Conservation (phyloP, 2,797 vertebrate genomes). For the Ptychobarbus kaznakovi region DNA sequence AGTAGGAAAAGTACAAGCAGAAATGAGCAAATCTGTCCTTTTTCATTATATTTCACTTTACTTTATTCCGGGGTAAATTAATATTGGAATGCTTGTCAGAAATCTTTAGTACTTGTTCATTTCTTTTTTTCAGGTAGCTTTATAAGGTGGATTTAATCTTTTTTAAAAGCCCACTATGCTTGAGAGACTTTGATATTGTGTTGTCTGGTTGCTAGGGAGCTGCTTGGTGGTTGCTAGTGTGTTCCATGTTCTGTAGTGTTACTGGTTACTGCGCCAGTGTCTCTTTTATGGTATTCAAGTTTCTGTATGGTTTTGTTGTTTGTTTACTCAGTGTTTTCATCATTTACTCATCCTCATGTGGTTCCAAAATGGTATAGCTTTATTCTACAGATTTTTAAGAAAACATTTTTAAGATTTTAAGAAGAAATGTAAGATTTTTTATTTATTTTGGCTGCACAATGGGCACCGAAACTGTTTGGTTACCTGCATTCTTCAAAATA, state of each 20-base stretch:
- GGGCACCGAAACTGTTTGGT: not conserved
- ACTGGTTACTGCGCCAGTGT: not conserved
- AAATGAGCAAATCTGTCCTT: not conserved
- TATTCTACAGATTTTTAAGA: not conserved
- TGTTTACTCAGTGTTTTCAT: not conserved
- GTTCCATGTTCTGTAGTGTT: not conserved
- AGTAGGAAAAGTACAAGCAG: not conserved
- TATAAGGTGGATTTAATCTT: not conserved
- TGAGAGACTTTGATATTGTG: not conserved
- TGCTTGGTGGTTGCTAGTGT: not conserved
- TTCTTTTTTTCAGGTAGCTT: not conserved
- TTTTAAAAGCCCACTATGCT: not conserved
- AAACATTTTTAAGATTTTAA: no score
- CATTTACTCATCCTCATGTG: not conserved
- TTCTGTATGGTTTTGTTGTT: not conserved
- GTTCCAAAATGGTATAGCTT: not conserved
- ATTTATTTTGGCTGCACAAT: not conserved
- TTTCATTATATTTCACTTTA: slow-evolving; percentile 20
- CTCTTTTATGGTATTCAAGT: not conserved
- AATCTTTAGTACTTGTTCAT: not conserved
- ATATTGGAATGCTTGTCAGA: not conserved
- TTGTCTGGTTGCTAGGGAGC: not conserved
- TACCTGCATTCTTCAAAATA: not conserved
- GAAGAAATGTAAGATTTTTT: no score
- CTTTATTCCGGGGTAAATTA: not conserved